Evolutionary conservation across 1,140 invertebrate species (phyloP).

Genomic region (Mercenaria mercenaria): DNA sequence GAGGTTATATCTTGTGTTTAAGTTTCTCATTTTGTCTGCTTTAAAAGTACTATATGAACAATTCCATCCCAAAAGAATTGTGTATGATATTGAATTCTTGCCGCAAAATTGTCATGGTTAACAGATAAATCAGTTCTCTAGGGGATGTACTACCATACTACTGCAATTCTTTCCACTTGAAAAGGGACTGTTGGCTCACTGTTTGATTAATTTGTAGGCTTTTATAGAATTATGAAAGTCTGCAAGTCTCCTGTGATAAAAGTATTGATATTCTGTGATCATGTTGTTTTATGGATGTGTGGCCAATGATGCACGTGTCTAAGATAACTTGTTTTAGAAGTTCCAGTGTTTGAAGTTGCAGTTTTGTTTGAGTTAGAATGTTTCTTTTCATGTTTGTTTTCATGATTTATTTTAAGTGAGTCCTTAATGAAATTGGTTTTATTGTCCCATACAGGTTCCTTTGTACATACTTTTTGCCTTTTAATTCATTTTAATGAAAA

Average conservation of each 20-base stretch:
- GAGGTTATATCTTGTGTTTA: no score
- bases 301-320: background rate
- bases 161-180: background rate
- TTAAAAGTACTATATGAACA: no score
- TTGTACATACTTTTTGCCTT: no score
- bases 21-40: no score
- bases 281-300: background rate
- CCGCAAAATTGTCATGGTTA: background rate
- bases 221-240: background rate
- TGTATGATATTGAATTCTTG: background rate
- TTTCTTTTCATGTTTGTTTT: no score
- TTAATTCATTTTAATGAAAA: no score
- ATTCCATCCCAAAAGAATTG: background rate
- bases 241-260: background rate
- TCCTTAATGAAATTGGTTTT: no score
- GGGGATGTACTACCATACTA: background rate
- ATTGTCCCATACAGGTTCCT: no score
- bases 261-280: slow-evolving; percentile 2
- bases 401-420: no score
- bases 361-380: no score
- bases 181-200: background rate
- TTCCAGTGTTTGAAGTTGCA: no score
- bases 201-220: slow-evolving; percentile 9
- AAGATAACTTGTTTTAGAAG: background rate
- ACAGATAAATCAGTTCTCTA: background rate